Percentiles rank a stretch among this genome's conserved stretches.
phyloP scores from a whole-genome alignment of 2,113 vertebrate species.

The Cariama cristata region DNA sequence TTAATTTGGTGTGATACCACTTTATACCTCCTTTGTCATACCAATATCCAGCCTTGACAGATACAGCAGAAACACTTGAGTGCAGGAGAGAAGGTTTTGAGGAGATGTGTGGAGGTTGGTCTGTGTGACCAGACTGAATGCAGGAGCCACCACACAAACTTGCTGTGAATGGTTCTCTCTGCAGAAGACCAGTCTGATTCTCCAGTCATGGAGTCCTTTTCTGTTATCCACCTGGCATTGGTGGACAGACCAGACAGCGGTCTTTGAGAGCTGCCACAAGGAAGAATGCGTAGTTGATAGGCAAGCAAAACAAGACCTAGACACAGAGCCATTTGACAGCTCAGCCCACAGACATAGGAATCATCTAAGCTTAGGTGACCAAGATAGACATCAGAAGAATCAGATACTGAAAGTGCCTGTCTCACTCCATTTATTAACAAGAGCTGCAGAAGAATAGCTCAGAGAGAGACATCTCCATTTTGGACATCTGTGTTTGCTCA shows the following conservation, averaged over 20 bases:
- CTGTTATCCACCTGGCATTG: neutral
- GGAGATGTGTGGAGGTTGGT: neutral
- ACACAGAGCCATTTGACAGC: neutral
- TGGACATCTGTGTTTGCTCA: neutral
- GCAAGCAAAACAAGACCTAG: neutral
- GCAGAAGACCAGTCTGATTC: neutral
- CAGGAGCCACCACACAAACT: neutral
- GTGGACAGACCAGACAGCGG: neutral
- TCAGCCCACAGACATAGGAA: neutral
- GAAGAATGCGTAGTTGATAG: neutral
- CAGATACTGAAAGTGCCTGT: neutral
- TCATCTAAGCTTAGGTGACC: neutral
- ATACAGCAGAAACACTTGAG: neutral
- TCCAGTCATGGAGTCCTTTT: neutral
- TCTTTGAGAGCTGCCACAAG: neutral
- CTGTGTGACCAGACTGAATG: neutral
- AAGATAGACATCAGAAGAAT: neutral
- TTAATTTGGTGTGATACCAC: neutral
- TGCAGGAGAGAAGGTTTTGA: neutral
- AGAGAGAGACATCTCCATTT: neutral
- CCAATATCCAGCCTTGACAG: neutral
- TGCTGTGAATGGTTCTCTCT: neutral
- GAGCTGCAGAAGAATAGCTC: neutral
- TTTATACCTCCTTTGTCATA: neutral
- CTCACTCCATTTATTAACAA: neutral